phyloP scores from a whole-genome alignment of 2,113 vertebrate genomes.

The Tachuris rubrigastra region DNA sequence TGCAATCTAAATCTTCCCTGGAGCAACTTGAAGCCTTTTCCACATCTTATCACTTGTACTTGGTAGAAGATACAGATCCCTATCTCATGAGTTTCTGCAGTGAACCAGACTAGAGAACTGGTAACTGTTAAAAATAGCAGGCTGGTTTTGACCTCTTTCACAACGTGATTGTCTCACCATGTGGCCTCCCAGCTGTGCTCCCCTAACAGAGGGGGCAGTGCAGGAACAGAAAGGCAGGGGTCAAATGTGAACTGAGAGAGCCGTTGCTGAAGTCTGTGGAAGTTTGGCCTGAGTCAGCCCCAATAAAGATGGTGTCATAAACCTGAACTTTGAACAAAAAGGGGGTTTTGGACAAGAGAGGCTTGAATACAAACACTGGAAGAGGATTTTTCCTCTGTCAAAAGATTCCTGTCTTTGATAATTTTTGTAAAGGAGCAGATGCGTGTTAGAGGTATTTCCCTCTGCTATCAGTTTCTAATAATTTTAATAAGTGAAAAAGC shows the following conservation, averaged over 20 bases:
- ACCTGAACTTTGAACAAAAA: background rate
- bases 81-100: background rate
- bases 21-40: background rate
- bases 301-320: background rate
- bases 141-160: background rate
- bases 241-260: background rate
- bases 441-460: background rate
- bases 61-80: background rate
- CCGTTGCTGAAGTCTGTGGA: background rate
- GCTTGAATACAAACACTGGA: background rate
- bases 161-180: background rate
- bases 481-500: background rate
- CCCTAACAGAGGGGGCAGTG: background rate
- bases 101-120: background rate
- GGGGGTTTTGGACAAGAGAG: background rate
- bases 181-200: background rate
- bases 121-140: background rate
- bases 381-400: background rate
- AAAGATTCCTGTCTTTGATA: background rate
- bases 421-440: background rate
- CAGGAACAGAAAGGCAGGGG: background rate
- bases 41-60: background rate
- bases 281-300: background rate
- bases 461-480: background rate
- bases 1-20: background rate